phyloP scores from a whole-genome alignment of 2,797 vertebrate genomes.

The Carcharodon carcharias region DNA sequence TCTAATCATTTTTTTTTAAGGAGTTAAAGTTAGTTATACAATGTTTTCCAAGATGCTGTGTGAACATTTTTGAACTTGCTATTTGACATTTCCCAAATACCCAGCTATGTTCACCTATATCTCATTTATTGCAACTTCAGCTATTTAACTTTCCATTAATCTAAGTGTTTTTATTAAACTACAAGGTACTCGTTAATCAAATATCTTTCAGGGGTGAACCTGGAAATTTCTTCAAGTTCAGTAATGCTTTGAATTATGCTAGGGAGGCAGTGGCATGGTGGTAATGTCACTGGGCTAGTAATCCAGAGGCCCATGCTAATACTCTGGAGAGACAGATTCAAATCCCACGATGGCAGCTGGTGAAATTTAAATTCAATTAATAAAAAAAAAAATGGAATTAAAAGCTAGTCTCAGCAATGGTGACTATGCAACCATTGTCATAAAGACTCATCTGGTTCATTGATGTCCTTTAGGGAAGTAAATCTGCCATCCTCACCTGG shows the following conservation, averaged over 20 bases:
- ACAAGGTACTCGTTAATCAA: background rate
- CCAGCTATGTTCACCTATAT: background rate
- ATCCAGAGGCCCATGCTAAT: too few species aligned
- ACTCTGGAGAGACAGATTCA: too few species aligned
- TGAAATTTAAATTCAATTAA: too few species aligned
- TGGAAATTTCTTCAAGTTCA: background rate
- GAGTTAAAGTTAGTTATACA: background rate
- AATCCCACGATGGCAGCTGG: too few species aligned
- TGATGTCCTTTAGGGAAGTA: too few species aligned
- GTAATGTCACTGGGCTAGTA: too few species aligned
- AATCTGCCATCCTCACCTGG: too few species aligned
- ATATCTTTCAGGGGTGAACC: background rate
- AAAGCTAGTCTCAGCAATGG: too few species aligned
- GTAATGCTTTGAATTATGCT: background rate
- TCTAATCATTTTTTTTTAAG: background rate
- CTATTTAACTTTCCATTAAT: constrained; percentile 12
- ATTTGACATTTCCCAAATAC: background rate
- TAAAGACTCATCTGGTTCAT: too few species aligned
- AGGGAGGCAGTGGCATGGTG: too few species aligned
- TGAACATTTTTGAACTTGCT: background rate
- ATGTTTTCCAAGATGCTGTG: background rate
- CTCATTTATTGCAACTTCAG: background rate
- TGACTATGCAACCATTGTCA: too few species aligned
- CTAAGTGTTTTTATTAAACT: background rate
- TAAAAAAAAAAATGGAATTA: too few species aligned